phyloP scores from a whole-genome alignment of 23 tunicate species.

The Styela clava region DNA sequence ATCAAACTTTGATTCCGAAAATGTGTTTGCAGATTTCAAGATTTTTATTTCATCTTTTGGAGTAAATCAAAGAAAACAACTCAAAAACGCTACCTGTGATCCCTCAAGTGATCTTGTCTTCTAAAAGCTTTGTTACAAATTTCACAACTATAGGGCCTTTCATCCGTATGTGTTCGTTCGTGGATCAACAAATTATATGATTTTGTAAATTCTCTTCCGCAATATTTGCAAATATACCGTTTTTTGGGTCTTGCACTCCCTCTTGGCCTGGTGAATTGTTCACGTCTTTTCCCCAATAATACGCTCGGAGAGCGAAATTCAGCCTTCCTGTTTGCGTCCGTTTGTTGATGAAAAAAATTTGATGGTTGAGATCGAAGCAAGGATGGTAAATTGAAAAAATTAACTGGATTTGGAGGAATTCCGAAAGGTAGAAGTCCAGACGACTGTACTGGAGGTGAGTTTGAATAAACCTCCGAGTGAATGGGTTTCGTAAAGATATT shows the following conservation, averaged over 20 bases:
- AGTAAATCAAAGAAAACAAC: too few relatives aligned
- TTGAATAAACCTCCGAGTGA: neutral
- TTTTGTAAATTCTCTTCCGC: constrained; percentile 87
- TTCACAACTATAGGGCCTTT: constrained; percentile 92
- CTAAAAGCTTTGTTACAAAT: constrained; percentile 95
- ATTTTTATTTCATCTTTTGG: too few relatives aligned
- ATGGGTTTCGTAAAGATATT: neutral
- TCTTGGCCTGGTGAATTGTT: constrained; percentile 6
- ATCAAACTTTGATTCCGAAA: too few relatives aligned
- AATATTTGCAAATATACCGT: constrained; percentile 86
- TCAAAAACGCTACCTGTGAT: constrained; percentile 95
- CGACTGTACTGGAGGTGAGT: neutral
- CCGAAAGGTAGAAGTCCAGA: neutral
- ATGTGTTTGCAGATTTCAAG: too few relatives aligned
- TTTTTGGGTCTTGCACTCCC: constrained; percentile 61
- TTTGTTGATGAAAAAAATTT: neutral
- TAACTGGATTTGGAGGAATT: neutral
- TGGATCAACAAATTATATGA: constrained; percentile 94
- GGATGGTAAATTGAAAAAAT: neutral
- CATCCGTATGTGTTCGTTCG: constrained; percentile 97
- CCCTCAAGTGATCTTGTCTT: constrained; percentile 93
- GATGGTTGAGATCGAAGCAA: neutral
- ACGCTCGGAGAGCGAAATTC: neutral
- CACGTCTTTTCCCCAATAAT: constrained; percentile 7
- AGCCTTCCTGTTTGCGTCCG: neutral